These are phyloP conservation scores for Catostomus latipinnis DNA, from an alignment of 2,797 vertebrate species.

Conservation along the genomic window DNA sequence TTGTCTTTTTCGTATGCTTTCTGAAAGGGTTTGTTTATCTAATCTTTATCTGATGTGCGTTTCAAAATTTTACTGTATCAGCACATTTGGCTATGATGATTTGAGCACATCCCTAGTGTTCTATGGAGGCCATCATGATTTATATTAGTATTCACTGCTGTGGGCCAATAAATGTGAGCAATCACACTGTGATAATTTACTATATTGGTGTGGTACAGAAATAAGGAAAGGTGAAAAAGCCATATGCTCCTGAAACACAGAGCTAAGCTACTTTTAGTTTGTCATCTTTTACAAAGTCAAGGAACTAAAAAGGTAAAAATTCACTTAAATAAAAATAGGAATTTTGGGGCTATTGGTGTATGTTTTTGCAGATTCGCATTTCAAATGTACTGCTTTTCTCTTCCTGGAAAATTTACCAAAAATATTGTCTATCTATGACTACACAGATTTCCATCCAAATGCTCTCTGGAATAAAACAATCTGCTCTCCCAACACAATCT, in stretches of 20 bases:
- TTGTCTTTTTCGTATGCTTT: constrained; percentile 19
- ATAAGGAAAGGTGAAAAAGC: constrained; percentile 11
- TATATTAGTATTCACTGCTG: constrained; percentile 28
- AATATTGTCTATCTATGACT: no score
- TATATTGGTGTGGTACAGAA: constrained; percentile 8
- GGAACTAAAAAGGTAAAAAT: not conserved
- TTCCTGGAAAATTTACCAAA: no score
- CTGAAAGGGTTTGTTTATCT: constrained; percentile 8
- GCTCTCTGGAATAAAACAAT: no score
- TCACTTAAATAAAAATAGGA: no score
- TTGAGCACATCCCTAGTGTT: constrained; percentile 11
- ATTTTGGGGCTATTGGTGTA: no score
- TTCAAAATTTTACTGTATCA: constrained; percentile 28
- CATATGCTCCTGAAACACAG: not conserved
- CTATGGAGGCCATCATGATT: constrained; percentile 45
- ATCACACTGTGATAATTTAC: constrained; percentile 28
- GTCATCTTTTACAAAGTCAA: not conserved
- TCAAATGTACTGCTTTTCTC: no score
- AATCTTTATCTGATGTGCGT: constrained; percentile 25
- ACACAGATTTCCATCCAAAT: no score
- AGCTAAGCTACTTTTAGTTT: not conserved
- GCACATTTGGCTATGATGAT: constrained; percentile 36
- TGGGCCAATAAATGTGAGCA: constrained; percentile 37
- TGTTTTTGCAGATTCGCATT: no score
- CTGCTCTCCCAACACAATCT: no score